Base-by-base conservation (phyloP, 2,888 invertebrate genomes). In the Catocala nupta region DNA sequence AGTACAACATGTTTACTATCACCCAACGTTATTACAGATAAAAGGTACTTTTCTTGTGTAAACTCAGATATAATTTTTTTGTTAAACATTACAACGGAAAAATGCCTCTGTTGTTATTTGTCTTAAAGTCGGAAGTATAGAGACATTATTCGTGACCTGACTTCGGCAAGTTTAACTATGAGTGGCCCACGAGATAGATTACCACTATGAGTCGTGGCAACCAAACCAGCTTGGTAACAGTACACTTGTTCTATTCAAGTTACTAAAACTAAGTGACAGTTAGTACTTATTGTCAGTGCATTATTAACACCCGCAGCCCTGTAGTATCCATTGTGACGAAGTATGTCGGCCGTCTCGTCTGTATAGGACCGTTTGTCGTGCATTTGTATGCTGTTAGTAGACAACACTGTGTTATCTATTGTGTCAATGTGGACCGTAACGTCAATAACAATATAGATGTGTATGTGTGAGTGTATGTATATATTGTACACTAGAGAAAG, bases 401-500 rank as follows among this genome's bases (percentile, higher is more conserved):
- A 73, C 71, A 70, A 65, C 63, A 59, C 64, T 69, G 66, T 81
- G 85, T 89, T 90, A 89, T 90, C 88, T 88, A 86, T 89, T 89
- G 89, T 90, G 85, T 88, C 72, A 83, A 89, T 87, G 85, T 84
- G 76, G 79, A 83, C 86, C 82, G 85, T 82, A 83, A 84, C 83
- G 85, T 81, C 82, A 83, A 85, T 86, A 86, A 82, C 78, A 81
- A 82, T 80, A 77, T 71, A 43, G 54, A 25, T 60, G 54, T 68
- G 59, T 13, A 42, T 73, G 65, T 73, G 55, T 69, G 62, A 4
- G 59, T 55, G 48, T 57, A 12, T 1, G 6, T 12, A n/a, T 6
- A 39, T 53, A 54, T 55, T 50, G 36, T 55, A 59, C 25, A 59
- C 12, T 60, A 25, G 57, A 65, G 76, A 80, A 77, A 77, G 77